Evolutionary conservation across 2,113 vertebrate species (phyloP).

Genomic region (Vombatus ursinus): DNA sequence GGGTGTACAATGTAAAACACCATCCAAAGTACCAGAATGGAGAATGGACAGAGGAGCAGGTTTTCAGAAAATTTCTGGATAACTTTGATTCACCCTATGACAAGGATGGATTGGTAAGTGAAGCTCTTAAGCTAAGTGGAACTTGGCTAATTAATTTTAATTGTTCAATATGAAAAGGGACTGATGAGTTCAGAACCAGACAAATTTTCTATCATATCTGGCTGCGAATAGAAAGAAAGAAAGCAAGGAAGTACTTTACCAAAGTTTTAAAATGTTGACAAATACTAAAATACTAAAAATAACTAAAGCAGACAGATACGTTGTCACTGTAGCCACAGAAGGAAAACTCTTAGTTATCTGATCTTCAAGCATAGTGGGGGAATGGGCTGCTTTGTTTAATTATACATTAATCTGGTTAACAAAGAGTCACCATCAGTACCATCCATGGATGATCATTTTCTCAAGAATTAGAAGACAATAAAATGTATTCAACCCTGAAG

Average conservation of each 20-base stretch:
- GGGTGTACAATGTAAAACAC: constrained; percentile 89
- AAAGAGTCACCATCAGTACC: not conserved
- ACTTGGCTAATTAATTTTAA: constrained; percentile 6
- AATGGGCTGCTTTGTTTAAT: constrained; percentile 2
- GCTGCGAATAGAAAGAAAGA: constrained; percentile 4
- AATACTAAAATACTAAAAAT: not conserved
- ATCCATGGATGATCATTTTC: not conserved
- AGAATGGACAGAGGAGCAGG: constrained; percentile 96
- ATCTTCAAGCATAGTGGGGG: not conserved
- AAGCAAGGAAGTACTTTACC: constrained; percentile 30
- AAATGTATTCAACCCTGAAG: constrained; percentile 25
- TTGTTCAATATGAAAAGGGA: not conserved
- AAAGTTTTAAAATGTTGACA: not conserved
- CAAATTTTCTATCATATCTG: not conserved
- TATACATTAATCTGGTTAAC: not conserved
- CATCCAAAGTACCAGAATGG: constrained; percentile 97
- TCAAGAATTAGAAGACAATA: not conserved
- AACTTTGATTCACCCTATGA: constrained; percentile 95
- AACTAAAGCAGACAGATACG: not conserved
- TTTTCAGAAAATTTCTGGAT: constrained; percentile 94
- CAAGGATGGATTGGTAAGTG: constrained; percentile 93
- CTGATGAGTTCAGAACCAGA: not conserved
- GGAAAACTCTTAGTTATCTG: not conserved
- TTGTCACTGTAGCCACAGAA: not conserved
- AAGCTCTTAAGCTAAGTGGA: not conserved